Conservation (phyloP, 2,888 invertebrate genomes). For the Calameuta pallipes region DNA sequence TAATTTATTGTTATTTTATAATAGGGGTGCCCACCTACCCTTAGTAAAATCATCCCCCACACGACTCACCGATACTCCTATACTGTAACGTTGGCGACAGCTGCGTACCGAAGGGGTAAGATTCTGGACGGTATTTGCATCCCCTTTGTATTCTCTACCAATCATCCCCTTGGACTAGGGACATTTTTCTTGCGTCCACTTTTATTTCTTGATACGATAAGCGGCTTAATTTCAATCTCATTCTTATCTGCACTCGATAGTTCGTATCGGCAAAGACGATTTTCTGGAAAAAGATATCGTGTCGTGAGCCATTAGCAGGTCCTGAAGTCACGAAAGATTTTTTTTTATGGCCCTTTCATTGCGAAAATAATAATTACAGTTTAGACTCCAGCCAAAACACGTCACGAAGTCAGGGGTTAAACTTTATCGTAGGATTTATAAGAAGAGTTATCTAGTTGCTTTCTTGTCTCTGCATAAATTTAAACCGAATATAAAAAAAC, state of each 20-base stretch:
- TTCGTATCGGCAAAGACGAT: neutral
- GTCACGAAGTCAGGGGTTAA: neutral
- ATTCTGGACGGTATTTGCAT: neutral
- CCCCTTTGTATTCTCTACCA: neutral
- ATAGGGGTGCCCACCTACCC: slow-evolving; percentile 1
- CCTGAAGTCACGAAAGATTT: slow-evolving; percentile 2
- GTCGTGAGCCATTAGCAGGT: slow-evolving; percentile 37
- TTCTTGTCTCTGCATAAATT: neutral
- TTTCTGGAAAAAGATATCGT: slow-evolving; percentile 23
- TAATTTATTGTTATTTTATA: slow-evolving; percentile 12
- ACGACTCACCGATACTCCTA: neutral
- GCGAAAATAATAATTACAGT: neutral
- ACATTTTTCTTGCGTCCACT: neutral
- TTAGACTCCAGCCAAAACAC: neutral
- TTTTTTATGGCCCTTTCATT: neutral
- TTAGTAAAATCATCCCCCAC: neutral
- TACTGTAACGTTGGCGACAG: neutral
- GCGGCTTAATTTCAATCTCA: neutral
- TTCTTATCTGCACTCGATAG: neutral
- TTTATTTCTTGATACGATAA: neutral
- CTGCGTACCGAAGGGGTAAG: neutral
- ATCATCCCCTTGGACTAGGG: neutral
- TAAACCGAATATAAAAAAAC: neutral
- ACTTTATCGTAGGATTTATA: slow-evolving; percentile 2
- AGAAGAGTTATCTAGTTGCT: neutral